These are phyloP conservation scores for Magallana ariakensis DNA, from an alignment of 1,140 invertebrate genomes.

Conservation along the genomic window DNA sequence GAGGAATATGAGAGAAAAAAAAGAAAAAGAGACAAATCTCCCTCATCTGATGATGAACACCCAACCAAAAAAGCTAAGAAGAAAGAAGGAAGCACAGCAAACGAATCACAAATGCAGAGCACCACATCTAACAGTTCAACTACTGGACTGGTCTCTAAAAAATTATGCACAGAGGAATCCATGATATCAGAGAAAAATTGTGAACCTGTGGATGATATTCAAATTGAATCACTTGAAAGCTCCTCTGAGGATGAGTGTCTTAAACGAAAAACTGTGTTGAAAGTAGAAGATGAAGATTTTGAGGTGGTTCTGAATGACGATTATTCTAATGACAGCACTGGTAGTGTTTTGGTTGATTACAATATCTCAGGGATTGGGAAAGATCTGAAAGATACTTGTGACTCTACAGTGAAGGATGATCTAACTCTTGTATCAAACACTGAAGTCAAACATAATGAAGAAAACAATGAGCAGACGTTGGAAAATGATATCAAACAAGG, in stretches of 20 bases:
- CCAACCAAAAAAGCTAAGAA: neutral
- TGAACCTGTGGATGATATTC: neutral
- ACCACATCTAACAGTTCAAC: neutral
- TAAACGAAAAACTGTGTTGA: neutral
- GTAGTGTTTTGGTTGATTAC: neutral
- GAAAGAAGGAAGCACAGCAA: neutral
- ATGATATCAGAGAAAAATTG: neutral
- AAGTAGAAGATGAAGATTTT: neutral
- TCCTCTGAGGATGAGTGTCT: neutral
- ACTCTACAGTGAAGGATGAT: conserved; percentile 4
- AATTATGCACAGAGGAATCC: too few species aligned
- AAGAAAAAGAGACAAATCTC: conserved; percentile 22
- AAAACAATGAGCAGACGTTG: neutral
- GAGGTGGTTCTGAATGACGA: conserved; percentile 22
- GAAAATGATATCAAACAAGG: neutral
- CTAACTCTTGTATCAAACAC: neutral
- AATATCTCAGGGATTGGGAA: neutral
- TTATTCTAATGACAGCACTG: conserved; percentile 15
- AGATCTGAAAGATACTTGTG: neutral
- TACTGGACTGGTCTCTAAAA: neutral
- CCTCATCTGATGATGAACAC: neutral
- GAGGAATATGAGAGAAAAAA: conserved; percentile 23
- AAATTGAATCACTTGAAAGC: conserved; percentile 5
- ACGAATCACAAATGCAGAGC: neutral
- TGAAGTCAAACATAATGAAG: neutral